Conservation (phyloP, 2,888 invertebrate species). For the Diarsia brunnea region DNA sequence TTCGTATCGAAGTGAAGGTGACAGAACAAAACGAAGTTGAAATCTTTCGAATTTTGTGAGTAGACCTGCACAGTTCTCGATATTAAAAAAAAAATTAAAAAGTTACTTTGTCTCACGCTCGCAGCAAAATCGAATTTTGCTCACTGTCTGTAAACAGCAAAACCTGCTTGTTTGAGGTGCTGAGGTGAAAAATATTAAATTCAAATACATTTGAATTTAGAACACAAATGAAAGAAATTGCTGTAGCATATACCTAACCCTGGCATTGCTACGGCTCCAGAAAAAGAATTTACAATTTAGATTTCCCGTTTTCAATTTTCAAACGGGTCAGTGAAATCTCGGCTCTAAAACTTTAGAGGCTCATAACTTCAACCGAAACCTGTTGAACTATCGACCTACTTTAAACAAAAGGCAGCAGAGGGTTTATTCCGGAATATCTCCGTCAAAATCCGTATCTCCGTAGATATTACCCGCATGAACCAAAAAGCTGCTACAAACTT, state of each 20-base stretch:
- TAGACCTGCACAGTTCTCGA: too few relatives aligned
- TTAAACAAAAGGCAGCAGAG: constrained; percentile 35
- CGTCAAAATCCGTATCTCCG: constrained; percentile 6
- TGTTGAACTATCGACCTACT: constrained; percentile 60
- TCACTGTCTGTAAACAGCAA: too few relatives aligned
- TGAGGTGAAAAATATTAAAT: too few relatives aligned
- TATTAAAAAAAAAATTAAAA: too few relatives aligned
- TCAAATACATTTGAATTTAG: too few relatives aligned
- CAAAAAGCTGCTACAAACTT: constrained; percentile 35
- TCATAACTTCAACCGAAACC: constrained; percentile 38
- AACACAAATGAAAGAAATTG: neutral
- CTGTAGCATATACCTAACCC: neutral
- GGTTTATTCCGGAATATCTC: constrained; percentile 20
- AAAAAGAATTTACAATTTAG: constrained; percentile 24
- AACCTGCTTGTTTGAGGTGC: too few relatives aligned
- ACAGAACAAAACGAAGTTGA: too few relatives aligned
- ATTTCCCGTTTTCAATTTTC: constrained; percentile 37
- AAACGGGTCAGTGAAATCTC: constrained; percentile 19
- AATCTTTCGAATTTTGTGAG: too few relatives aligned
- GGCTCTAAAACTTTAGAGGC: constrained; percentile 32
- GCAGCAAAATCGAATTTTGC: too few relatives aligned
- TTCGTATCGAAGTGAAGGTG: too few relatives aligned
- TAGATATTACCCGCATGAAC: constrained; percentile 31
- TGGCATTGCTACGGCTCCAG: neutral
- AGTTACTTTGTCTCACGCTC: too few relatives aligned